Evolutionary conservation across 2,888 invertebrate genomes (phyloP), one percentile per base, ranked within the genome.

Genomic region (Vanessa cardui): DNA sequence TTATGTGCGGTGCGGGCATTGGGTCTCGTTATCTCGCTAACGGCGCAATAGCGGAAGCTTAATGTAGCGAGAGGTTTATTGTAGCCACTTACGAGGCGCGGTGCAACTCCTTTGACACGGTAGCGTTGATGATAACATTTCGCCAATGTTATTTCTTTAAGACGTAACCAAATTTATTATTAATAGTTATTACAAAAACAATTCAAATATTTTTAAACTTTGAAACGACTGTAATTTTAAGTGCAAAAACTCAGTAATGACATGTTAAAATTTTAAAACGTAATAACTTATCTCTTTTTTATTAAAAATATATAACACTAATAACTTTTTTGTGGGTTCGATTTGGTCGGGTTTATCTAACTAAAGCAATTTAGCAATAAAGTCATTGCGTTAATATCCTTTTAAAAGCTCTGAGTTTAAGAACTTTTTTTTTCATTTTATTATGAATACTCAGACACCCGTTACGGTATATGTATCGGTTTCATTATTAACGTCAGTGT

Each of bases 11-110:
- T 86, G 85, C 88, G 88, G 88, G 86, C 88, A 88, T 83, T 86
- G 88, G 91, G 88, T 89, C 91, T 92, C 91, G 92, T 92, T 92
- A 92, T 90, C 92, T 91, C 87, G 85, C 87, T 89, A 90, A 91
- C 90, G 87, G 90, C 89, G 88, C 82, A 83, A 89, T 89, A 84
- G 90, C 89, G 88, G 88, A 89, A 91, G 90, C 90, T 91, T 92
- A 92, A 92, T 92, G 92, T 91, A 89, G 85, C 91, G 88, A 85
- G 87, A 89, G 91, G 88, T 92, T 91, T 92, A 92, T 91, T 92
- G 91, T 88, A 88, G 86, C 90, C 90, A 92, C 92, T 92, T 92
- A 91, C 86, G 84, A 76, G 74, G 71, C 77, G 77, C 77, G 79
- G 70, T 72, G 67, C 71, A 71, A 72, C 71, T 67, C 64, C 60